Conservation (phyloP, 2,888 invertebrate genomes). For the Odontothrips loti region DNA sequence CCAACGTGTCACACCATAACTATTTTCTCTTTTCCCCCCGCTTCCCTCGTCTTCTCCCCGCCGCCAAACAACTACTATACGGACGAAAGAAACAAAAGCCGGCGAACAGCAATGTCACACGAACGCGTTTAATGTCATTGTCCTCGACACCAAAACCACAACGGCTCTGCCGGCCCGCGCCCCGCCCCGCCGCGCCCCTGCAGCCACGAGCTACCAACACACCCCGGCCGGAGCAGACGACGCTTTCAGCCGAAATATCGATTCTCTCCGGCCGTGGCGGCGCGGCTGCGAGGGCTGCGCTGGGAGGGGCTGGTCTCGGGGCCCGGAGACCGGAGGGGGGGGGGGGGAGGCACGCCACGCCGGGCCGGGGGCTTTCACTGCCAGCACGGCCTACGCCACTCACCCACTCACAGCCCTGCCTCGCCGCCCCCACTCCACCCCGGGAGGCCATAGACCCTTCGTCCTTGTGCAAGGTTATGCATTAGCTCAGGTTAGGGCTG, state of each 20-base stretch:
- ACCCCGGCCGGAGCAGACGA: not conserved
- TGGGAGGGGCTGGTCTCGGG: too few species aligned
- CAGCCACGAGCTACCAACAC: not conserved
- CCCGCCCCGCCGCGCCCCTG: not conserved
- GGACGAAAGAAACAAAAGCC: not conserved
- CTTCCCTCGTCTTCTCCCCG: too few species aligned
- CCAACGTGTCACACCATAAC: too few species aligned
- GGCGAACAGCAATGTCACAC: not conserved
- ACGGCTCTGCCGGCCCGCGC: not conserved
- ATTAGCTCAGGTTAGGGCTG: not conserved
- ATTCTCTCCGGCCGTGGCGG: not conserved
- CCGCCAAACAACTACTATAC: not conserved
- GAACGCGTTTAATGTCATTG: not conserved
- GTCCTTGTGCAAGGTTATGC: conserved; percentile 22
- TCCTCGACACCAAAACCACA: not conserved
- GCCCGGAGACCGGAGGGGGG: not conserved
- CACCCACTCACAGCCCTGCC: not conserved
- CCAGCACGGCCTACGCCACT: not conserved
- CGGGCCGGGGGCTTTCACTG: not conserved
- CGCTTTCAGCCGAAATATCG: conserved; percentile 19
- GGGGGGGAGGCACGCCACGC: not conserved
- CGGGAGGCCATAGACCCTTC: conserved; percentile 5
- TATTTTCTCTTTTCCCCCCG: too few species aligned
- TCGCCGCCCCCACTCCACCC: not conserved
- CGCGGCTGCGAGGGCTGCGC: too few species aligned